Percentiles rank a stretch among this genome's conserved stretches.
Evolutionary conservation across 2,113 vertebrate genomes (phyloP).

Genomic region (Oryzias javanicus): DNA sequence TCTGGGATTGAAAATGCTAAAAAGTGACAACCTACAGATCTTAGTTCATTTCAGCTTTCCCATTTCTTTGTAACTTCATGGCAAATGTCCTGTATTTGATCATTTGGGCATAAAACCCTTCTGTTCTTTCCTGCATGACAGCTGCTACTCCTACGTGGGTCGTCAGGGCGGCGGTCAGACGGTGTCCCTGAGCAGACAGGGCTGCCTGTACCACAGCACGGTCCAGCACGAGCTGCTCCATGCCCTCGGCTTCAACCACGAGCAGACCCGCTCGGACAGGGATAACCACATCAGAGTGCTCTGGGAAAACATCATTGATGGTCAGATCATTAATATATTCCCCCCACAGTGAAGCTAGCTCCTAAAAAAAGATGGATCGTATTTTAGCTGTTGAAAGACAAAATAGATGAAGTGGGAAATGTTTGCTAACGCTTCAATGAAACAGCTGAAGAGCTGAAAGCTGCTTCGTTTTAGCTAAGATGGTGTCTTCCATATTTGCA

Average conservation of each 20-base stretch:
- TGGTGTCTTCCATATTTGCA: conserved; percentile 6
- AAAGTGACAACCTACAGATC: no score
- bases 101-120: no score
- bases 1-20: no score
- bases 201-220: conserved; percentile 58
- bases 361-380: no score
- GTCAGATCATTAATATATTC: conserved; percentile 6
- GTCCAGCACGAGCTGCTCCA: conserved; percentile 76
- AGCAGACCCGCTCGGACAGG: conserved; percentile 73
- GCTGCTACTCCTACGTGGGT: conserved; percentile 71
- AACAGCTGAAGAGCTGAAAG: not conserved
- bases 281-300: conserved; percentile 60
- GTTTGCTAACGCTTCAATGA: no score
- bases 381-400: no score
- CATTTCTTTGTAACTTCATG: no score
- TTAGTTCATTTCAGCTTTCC: no score
- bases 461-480: not conserved
- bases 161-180: conserved; percentile 53
- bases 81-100: no score
- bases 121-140: conserved; percentile 12
- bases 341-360: no score
- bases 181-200: conserved; percentile 58
- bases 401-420: no score
- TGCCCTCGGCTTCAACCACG: conserved; percentile 75
- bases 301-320: conserved; percentile 60